Percentiles rank a stretch among this genome's conserved stretches.
phyloP scores from a whole-genome alignment of 2,113 vertebrate species.

The Hippocampus abdominalis region DNA sequence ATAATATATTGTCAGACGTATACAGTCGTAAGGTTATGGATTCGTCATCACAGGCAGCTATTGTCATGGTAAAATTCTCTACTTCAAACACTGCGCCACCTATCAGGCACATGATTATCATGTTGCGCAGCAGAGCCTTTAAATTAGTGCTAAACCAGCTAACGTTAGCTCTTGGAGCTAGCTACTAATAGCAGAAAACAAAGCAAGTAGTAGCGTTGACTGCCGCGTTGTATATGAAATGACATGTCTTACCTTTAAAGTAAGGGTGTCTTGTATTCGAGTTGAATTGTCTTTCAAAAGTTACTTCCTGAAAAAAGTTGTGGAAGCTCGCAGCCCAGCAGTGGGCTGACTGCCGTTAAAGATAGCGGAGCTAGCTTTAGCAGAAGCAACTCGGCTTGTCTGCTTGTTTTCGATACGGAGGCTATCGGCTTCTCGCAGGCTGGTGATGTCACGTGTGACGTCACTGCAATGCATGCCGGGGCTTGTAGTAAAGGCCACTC shows the following conservation, averaged over 20 bases:
- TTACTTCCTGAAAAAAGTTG: conserved; percentile 56
- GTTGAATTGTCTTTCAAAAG: conserved; percentile 22
- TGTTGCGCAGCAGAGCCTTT: conserved; percentile 46
- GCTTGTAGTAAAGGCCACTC: conserved; percentile 9
- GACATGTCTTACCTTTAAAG: conserved; percentile 35
- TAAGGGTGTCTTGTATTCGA: not conserved
- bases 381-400: conserved; percentile 42
- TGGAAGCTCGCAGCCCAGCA: conserved; percentile 39
- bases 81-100: not conserved
- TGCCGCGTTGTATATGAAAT: not conserved
- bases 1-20: conserved; percentile 6
- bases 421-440: conserved; percentile 45
- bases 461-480: conserved; percentile 33
- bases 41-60: not conserved
- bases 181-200: conserved; percentile 57
- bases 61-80: not conserved
- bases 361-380: conserved; percentile 40
- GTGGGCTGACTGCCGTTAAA: conserved; percentile 29
- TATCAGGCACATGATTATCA: conserved; percentile 10
- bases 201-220: conserved; percentile 58
- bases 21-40: not conserved
- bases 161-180: conserved; percentile 41
- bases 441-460: conserved; percentile 44
- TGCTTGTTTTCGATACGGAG: conserved; percentile 55
- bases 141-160: conserved; percentile 40